phyloP scores from a whole-genome alignment of 2,113 vertebrate genomes.

The Takifugu flavidus region DNA sequence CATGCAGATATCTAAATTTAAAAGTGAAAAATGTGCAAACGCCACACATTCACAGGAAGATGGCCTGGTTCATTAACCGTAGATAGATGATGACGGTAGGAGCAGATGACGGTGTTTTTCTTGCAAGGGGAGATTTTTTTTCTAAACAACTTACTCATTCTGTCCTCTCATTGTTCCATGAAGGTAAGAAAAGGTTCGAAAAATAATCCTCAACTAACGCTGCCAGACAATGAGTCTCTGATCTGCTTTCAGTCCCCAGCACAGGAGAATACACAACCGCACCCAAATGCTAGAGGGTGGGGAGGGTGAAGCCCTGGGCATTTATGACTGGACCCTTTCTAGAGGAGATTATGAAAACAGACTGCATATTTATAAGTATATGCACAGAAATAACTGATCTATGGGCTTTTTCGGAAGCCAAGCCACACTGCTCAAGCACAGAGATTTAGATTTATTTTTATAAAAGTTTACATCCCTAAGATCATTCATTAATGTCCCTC shows the following conservation, averaged over 20 bases:
- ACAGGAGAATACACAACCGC: too few relatives aligned
- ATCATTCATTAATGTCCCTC: slow-evolving; percentile 7
- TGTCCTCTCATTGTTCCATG: slow-evolving; percentile 63
- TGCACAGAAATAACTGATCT: slow-evolving; percentile 35
- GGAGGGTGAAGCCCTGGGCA: background rate
- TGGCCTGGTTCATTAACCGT: slow-evolving; percentile 50
- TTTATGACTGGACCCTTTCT: slow-evolving; percentile 19
- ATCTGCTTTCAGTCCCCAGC: too few relatives aligned
- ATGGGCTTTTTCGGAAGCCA: slow-evolving; percentile 18
- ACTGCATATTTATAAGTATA: slow-evolving; percentile 33
- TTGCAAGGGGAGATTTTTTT: slow-evolving; percentile 61
- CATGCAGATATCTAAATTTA: slow-evolving; percentile 6
- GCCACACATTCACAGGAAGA: slow-evolving; percentile 16
- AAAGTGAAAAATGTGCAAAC: slow-evolving; percentile 29
- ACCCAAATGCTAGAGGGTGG: too few relatives aligned
- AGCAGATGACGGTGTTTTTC: slow-evolving; percentile 62
- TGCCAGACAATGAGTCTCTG: slow-evolving; percentile 46
- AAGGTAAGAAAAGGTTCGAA: slow-evolving; percentile 65
- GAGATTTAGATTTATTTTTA: background rate
- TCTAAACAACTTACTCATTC: slow-evolving; percentile 63
- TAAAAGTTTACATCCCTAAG: slow-evolving; percentile 8
- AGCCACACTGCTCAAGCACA: background rate
- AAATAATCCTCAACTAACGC: slow-evolving; percentile 56
- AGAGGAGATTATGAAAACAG: slow-evolving; percentile 19
- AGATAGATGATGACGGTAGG: slow-evolving; percentile 54